A percentile compares a stretch with the other conserved stretches of the same genome.
These are phyloP conservation scores for Choristoneura fumiferana DNA, from an alignment of 1,140 invertebrate species.

Conservation along the genomic window DNA sequence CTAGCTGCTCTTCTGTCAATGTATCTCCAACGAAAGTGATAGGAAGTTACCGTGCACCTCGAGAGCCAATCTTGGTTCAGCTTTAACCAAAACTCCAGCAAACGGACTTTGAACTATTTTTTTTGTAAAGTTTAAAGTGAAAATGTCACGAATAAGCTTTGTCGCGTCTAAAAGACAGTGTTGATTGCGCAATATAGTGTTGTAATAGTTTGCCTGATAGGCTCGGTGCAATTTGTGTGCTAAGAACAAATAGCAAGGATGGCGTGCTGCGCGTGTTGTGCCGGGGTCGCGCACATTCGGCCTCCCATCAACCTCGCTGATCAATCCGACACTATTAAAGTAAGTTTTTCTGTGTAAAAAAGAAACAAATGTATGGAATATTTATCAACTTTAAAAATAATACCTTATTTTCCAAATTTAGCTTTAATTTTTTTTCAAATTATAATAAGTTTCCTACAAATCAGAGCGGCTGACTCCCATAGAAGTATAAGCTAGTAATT, in stretches of 20 bases:
- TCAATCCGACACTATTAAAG: conserved; percentile 89
- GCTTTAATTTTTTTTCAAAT: too few relatives aligned
- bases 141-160: conserved; percentile 12
- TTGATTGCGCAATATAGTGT: conserved; percentile 49
- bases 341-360: conserved; percentile 68
- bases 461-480: too few relatives aligned
- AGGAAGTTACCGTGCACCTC: conserved; percentile 22
- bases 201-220: conserved; percentile 31
- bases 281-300: conserved; percentile 82
- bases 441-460: too few relatives aligned
- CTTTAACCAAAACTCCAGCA: neutral
- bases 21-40: conserved; percentile 66
- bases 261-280: conserved; percentile 83
- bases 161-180: conserved; percentile 14
- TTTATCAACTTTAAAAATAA: too few relatives aligned
- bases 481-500: too few relatives aligned
- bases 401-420: too few relatives aligned
- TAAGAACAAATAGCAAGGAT: conserved; percentile 61
- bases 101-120: neutral
- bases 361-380: too few relatives aligned
- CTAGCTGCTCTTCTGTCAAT: conserved; percentile 62
- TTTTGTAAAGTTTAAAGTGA: conserved; percentile 8
- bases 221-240: conserved; percentile 44
- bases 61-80: too few relatives aligned
- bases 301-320: conserved; percentile 86